These are phyloP conservation scores for Siniperca obscura DNA, from an alignment of 2,797 vertebrate genomes.

Conservation along the genomic window DNA sequence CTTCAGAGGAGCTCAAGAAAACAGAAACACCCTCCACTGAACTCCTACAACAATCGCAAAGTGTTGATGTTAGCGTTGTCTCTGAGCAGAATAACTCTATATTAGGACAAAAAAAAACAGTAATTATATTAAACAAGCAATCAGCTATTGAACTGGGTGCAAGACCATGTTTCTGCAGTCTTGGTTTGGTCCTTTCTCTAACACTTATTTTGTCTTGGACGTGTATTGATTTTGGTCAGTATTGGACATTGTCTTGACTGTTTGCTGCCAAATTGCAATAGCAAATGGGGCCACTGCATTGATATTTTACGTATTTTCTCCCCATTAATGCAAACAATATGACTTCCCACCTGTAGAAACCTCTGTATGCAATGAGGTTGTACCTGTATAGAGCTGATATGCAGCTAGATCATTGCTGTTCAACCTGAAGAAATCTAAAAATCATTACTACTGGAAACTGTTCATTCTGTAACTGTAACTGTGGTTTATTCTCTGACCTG, in stretches of 20 bases:
- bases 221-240: neutral
- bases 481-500: neutral
- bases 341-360: neutral
- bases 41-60: slow-evolving; percentile 23
- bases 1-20: slow-evolving; percentile 56
- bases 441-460: neutral
- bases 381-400: neutral
- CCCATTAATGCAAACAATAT: neutral
- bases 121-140: slow-evolving; percentile 14
- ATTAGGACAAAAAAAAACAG: neutral
- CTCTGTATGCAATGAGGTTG: neutral
- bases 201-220: neutral
- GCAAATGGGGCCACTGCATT: neutral
- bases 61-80: slow-evolving; percentile 11
- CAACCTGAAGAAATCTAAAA: neutral
- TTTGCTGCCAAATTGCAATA: neutral
- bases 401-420: neutral
- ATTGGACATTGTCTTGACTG: neutral
- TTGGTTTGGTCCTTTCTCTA: slow-evolving; percentile 3
- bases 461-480: neutral
- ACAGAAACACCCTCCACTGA: slow-evolving; percentile 37
- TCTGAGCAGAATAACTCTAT: neutral
- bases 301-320: neutral
- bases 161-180: neutral
- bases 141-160: neutral